These are phyloP conservation scores for Paelopatides confundens DNA, from an alignment of 53 echinoderm and acorn worm species.

Conservation along the genomic window DNA sequence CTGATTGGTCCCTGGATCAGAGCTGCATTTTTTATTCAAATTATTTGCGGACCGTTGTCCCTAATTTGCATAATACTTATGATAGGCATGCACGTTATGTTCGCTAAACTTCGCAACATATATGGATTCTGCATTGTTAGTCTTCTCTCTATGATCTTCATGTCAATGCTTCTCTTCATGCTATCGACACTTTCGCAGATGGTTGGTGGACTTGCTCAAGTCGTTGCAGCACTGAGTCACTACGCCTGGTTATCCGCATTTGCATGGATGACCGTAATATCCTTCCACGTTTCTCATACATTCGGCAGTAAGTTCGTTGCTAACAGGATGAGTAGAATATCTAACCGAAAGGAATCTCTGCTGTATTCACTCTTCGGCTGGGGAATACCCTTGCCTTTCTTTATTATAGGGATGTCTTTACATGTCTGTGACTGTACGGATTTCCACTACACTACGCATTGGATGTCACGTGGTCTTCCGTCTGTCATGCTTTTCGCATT, in stretches of 20 bases:
- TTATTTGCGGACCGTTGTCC: background rate
- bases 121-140: slow-evolving; percentile 43
- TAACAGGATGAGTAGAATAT: slow-evolving; percentile 25
- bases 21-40: background rate
- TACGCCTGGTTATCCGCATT: slow-evolving; percentile 63
- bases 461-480: slow-evolving; percentile 39
- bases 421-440: slow-evolving; percentile 57
- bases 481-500: slow-evolving; percentile 40
- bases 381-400: slow-evolving; percentile 50
- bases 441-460: slow-evolving; percentile 32
- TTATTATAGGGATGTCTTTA: slow-evolving; percentile 30
- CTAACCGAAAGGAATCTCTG: background rate
- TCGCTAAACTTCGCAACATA: slow-evolving; percentile 22
- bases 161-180: background rate
- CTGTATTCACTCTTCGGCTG: slow-evolving; percentile 54
- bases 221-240: slow-evolving; percentile 31
- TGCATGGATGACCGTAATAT: slow-evolving; percentile 66
- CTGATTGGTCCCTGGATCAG: slow-evolving; percentile 28
- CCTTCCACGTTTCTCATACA: slow-evolving; percentile 60
- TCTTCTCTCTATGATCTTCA: slow-evolving; percentile 5
- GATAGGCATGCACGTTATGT: background rate
- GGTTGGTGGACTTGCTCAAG: slow-evolving; percentile 27
- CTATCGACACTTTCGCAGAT: slow-evolving; percentile 22
- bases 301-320: slow-evolving; percentile 46
- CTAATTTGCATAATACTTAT: slow-evolving; percentile 15